Percentiles rank a stretch among this genome's conserved stretches.
Conservation (phyloP, 2,797 vertebrate species). For the Spea hammondii region DNA sequence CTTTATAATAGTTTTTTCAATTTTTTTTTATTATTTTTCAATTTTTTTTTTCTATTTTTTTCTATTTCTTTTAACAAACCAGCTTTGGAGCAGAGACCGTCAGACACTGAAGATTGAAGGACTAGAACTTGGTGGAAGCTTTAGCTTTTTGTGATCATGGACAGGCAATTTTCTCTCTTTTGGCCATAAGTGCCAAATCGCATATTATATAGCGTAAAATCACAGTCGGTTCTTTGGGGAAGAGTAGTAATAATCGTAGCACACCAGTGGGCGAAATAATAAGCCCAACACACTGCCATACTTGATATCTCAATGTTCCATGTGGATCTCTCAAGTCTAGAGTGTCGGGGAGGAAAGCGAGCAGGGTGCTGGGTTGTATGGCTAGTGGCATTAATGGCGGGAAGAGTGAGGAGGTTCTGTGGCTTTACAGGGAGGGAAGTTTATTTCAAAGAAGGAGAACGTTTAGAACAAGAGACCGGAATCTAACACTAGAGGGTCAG, state of each 20-base stretch:
- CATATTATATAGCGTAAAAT: not conserved
- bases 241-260: conserved; percentile 30
- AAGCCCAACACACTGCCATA: conserved; percentile 3
- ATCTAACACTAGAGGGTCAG: too few relatives aligned
- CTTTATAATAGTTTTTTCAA: conserved; percentile 30
- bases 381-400: too few relatives aligned
- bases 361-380: too few relatives aligned
- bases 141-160: not conserved
- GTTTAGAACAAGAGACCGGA: too few relatives aligned
- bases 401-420: too few relatives aligned
- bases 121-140: not conserved
- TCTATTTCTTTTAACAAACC: conserved; percentile 27
- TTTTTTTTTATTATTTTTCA: conserved; percentile 1
- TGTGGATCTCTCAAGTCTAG: conserved; percentile 9
- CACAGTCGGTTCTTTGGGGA: not conserved
- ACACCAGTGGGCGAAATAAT: conserved; percentile 1
- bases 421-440: too few relatives aligned
- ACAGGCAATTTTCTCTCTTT: not conserved
- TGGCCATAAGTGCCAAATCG: not conserved
- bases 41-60: conserved; percentile 2
- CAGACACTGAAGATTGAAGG: conserved; percentile 4
- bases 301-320: conserved; percentile 19
- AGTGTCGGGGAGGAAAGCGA: too few relatives aligned
- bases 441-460: too few relatives aligned
- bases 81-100: not conserved